Base-by-base conservation (phyloP, 1,140 invertebrate species). In the Drosophila persimilis region DNA sequence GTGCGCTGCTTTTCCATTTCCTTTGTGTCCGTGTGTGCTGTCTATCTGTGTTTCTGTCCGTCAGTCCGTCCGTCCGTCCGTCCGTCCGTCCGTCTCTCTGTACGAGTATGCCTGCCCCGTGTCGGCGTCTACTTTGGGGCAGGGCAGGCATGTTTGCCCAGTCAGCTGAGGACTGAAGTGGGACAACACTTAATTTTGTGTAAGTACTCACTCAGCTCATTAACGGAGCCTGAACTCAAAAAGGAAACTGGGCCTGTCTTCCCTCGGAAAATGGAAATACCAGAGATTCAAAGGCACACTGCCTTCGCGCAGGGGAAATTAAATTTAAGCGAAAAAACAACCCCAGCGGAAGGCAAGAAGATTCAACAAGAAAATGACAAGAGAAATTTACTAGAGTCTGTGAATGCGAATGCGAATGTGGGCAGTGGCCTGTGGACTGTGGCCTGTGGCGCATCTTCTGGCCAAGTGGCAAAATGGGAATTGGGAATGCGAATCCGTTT, bases 111-210 rank as follows among this genome's bases (percentile, higher is more conserved):
- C 56, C 39, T 24, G 17, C 45, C 55, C 24, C 50, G 44, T 50
- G 44, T 43, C 39, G 31, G 39, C 47, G 43, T 56, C 60, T 63
- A 67, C 73, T 66, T 70, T 73, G 59, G 31, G 31, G 31, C 31
- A 31, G 75, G 3, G 11, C 35, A 39, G 11, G 63, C 62, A 66
- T 76, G 73, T 75, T 84, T 84, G 75, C 84, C 66, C 67, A 86
- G 71, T 85, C 81, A 86, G 83, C 83, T 73, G 81, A 75, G 56
- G 75, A 54, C 67, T 70, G 75, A 88, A 88, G 84, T 88, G 74
- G 83, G 84, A 88, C 83, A 88, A 88, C 83, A 88, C 83, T 88
- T 88, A 88, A 89, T 88, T 88, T 89, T 88, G 84, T 88, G 84
- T 88, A 88, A 88, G 83, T 89, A 88, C 83, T 88, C 83, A 88